phyloP scores from a whole-genome alignment of 30 jellyfish, hydroid and myxozoan genomes.

The Mastigias papua region DNA sequence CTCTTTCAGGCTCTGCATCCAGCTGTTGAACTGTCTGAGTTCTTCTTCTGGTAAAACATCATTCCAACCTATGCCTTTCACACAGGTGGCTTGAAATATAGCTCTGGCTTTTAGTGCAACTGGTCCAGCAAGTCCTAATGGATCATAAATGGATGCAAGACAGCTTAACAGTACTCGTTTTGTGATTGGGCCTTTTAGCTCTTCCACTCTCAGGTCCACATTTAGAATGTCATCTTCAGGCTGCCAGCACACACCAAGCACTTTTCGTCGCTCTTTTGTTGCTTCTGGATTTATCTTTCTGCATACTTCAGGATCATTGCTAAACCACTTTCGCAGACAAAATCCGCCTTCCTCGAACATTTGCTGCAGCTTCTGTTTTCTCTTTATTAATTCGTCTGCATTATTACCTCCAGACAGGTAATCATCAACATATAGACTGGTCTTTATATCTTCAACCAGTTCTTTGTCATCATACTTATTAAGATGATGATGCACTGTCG shows the following conservation, averaged over 20 bases:
- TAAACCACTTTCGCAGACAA: slow-evolving; percentile 25
- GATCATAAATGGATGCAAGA: slow-evolving; percentile 43
- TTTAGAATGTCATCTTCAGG: neutral
- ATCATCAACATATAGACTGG: slow-evolving; percentile 57
- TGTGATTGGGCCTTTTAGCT: neutral
- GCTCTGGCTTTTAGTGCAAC: slow-evolving; percentile 25
- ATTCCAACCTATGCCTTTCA: slow-evolving; percentile 25
- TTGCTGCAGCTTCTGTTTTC: slow-evolving; percentile 7
- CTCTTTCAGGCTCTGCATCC: neutral
- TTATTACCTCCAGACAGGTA: slow-evolving; percentile 44
- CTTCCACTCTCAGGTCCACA: slow-evolving; percentile 6
- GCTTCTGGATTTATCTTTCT: slow-evolving; percentile 23
- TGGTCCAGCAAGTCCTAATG: slow-evolving; percentile 33
- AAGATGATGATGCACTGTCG: slow-evolving; percentile 35
- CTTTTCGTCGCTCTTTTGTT: slow-evolving; percentile 25
- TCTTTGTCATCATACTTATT: slow-evolving; percentile 13
- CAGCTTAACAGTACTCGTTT: slow-evolving; percentile 8
- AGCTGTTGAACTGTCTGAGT: slow-evolving; percentile 4
- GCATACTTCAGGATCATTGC: slow-evolving; percentile 25
- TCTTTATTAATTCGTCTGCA: neutral
- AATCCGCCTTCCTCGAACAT: slow-evolving; percentile 46
- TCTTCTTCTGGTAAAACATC: slow-evolving; percentile 30
- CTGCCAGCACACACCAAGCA: slow-evolving; percentile 31
- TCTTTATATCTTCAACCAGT: slow-evolving; percentile 40
- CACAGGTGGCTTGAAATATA: slow-evolving; percentile 3